Evolutionary conservation across 2,113 vertebrate species (phyloP), one percentile per base, ranked within the genome.

Genomic region (Hyla sarda): DNA sequence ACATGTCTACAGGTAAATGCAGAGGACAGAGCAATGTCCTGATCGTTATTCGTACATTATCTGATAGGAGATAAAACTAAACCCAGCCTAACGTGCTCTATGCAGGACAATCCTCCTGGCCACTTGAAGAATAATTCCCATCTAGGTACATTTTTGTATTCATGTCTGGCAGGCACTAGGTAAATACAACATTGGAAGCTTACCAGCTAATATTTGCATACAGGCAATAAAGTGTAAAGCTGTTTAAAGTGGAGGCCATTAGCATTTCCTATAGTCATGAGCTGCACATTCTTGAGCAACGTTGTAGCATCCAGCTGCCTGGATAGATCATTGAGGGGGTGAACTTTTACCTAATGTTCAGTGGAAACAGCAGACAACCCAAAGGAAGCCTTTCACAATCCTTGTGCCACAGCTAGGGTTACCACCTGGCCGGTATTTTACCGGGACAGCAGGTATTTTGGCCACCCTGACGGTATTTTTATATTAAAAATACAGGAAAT

Each of bases 321-420:
- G 56, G 1, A 65, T 80, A 16, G 41, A 7, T 45, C 54, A 80
- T 79, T 13, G 76, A 75, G 28, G 30, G 16, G 13, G 14, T 79
- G 30, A 62, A 80, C 54, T 62, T 62, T 45, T 62, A 80, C 77
- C 78, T 30, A 41, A 41, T 41, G 32, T 48, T 72, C 32, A 41
- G 48, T 47, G 77, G 23, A 47, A 37, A 45, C n/a, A 41, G 28
- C n/a, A 69, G 25, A 30, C 14, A 60, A 34, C 32, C 8, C 58
- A 28, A 65, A 48, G 41, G 56, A n/a, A 58, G 62, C 11, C 25
- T 82, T 82, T 82, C 47, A 14, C 65, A 72, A 72, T 72, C 1
- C 37, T 28, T 12, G 30, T 60, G 37, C 7, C 50, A 83, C 72
- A 76, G 72, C 72, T n/a, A n/a, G n/a, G n/a, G n/a, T n/a, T n/a